These are phyloP conservation scores for Aphodius sticticus DNA, from an alignment of 2,888 invertebrate genomes.

Conservation along the genomic window DNA sequence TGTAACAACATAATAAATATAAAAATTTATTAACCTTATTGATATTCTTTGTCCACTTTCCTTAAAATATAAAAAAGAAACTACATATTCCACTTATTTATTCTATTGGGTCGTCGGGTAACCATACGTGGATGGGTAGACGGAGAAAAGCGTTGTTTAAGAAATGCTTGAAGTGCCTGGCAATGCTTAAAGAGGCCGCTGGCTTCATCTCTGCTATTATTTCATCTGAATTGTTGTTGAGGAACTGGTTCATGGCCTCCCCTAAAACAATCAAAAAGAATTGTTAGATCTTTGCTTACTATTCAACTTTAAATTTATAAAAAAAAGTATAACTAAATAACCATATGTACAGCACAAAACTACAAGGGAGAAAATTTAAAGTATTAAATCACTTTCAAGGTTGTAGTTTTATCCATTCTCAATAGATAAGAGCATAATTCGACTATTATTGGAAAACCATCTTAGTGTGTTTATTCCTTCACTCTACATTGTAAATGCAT, in stretches of 20 bases:
- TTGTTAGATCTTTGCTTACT: neutral
- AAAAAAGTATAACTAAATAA: no score
- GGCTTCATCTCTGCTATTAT: constrained; percentile 86
- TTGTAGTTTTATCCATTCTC: no score
- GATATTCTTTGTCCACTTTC: neutral
- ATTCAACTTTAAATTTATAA: no score
- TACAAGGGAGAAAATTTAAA: no score
- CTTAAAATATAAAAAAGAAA: neutral
- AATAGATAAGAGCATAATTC: no score
- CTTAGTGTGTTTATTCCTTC: no score
- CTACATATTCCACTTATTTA: neutral
- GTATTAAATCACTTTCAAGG: no score
- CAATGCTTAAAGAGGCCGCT: constrained; percentile 75
- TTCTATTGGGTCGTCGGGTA: constrained; percentile 55
- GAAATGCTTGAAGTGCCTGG: constrained; percentile 76
- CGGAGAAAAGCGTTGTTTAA: constrained; percentile 77
- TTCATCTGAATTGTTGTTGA: constrained; percentile 82
- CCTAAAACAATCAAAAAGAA: constrained; percentile 58
- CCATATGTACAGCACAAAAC: no score
- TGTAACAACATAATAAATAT: neutral
- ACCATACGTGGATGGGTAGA: constrained; percentile 76
- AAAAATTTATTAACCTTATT: neutral
- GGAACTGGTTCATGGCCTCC: constrained; percentile 84
- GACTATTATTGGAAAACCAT: no score
- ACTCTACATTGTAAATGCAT: no score